Percentiles rank a stretch among this genome's conserved stretches.
phyloP scores from a whole-genome alignment of 37 sponge, comb jelly and placozoan species.

The Axinella damicornis region DNA sequence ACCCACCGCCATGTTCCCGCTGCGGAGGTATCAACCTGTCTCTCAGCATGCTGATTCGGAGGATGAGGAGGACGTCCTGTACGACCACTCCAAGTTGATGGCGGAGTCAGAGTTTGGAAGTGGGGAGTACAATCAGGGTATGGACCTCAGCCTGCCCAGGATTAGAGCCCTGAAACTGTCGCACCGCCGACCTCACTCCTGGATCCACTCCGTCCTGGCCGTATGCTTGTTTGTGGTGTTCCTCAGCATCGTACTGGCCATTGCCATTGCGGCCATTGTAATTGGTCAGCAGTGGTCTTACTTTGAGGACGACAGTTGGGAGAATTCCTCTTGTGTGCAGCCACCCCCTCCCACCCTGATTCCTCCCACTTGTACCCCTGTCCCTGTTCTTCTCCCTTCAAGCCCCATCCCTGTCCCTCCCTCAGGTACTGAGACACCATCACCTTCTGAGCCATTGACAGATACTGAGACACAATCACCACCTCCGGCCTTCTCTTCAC shows the following conservation, averaged over 20 bases:
- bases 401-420: too few relatives aligned
- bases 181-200: not conserved
- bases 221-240: conserved; percentile 7
- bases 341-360: not conserved
- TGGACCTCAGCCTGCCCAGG: conserved; percentile 24
- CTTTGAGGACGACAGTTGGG: not conserved
- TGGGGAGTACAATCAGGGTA: conserved; percentile 17
- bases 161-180: not conserved
- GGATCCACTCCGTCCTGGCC: not conserved
- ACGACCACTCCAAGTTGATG: not conserved
- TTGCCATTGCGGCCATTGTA: not conserved
- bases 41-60: conserved; percentile 22
- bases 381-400: too few relatives aligned
- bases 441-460: too few relatives aligned
- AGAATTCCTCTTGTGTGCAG: not conserved
- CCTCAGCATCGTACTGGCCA: not conserved
- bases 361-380: not conserved
- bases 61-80: conserved; percentile 13
- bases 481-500: too few relatives aligned
- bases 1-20: too few relatives aligned
- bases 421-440: too few relatives aligned
- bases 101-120: conserved; percentile 9
- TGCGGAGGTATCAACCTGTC: not conserved
- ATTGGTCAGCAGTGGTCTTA: not conserved
- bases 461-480: too few relatives aligned